Percentiles rank a stretch among this genome's conserved stretches.
Evolutionary conservation across 1,140 invertebrate genomes (phyloP).

Genomic region (Eubasilissa regina): DNA sequence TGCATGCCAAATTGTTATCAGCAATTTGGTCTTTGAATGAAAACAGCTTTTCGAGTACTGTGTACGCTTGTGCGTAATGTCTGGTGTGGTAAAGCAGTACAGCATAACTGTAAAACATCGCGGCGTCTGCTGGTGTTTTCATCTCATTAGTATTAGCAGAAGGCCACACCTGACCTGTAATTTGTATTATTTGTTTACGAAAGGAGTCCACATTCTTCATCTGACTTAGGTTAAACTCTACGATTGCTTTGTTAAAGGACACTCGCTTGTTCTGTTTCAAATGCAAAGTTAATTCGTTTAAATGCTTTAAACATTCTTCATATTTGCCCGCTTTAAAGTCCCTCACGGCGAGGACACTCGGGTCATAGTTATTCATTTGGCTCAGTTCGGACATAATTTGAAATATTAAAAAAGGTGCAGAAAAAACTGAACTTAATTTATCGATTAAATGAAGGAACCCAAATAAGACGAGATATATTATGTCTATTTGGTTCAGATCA

Average conservation of each 20-base stretch:
- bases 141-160: conserved; percentile 70
- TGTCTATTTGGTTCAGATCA: too few species aligned
- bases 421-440: neutral
- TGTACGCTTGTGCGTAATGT: conserved; percentile 83
- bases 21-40: conserved; percentile 64
- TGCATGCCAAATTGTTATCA: conserved; percentile 66
- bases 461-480: conserved; percentile 1
- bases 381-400: conserved; percentile 8
- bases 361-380: conserved; percentile 27
- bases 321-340: conserved; percentile 53
- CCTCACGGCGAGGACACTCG: conserved; percentile 42
- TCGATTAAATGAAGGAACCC: neutral
- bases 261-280: conserved; percentile 45
- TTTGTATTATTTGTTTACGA: conserved; percentile 76
- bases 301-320: conserved; percentile 45
- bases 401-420: neutral
- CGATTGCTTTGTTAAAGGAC: conserved; percentile 77
- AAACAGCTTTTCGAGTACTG: conserved; percentile 78
- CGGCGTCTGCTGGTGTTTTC: conserved; percentile 59
- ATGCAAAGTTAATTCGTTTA: conserved; percentile 41
- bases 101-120: conserved; percentile 86
- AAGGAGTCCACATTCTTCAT: conserved; percentile 82
- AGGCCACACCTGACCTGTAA: conserved; percentile 75
- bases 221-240: conserved; percentile 81
- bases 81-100: conserved; percentile 85